phyloP scores from a whole-genome alignment of 2,113 vertebrate genomes.

The Dromiciops gliroides region DNA sequence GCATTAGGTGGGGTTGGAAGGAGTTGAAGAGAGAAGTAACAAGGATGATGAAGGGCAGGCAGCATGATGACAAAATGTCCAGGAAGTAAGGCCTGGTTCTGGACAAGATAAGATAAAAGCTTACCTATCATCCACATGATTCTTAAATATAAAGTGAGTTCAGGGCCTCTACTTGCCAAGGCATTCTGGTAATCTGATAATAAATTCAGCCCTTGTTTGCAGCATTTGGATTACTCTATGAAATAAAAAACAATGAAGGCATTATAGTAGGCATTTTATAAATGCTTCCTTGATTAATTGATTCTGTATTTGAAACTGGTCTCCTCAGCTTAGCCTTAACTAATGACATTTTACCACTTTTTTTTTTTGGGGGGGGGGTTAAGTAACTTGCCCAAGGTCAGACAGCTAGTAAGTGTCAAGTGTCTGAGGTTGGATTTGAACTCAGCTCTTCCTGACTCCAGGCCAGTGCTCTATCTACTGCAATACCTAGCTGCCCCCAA shows the following conservation, averaged over 20 bases:
- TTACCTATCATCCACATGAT: neutral
- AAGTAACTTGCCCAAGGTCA: too few relatives aligned
- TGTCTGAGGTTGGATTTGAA: too few relatives aligned
- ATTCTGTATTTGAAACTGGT: neutral
- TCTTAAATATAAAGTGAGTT: neutral
- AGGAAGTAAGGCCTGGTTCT: neutral
- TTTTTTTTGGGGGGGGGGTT: too few relatives aligned
- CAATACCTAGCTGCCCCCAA: too few relatives aligned
- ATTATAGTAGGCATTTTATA: neutral
- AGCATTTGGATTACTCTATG: conserved; percentile 16
- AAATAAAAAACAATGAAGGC: conserved; percentile 3
- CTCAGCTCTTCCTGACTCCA: too few relatives aligned
- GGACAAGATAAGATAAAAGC: neutral
- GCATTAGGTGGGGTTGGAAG: neutral
- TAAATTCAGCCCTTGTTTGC: too few relatives aligned
- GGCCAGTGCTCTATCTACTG: too few relatives aligned
- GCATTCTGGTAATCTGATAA: neutral
- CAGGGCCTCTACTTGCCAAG: neutral
- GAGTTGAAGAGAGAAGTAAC: neutral
- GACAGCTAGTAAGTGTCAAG: too few relatives aligned
- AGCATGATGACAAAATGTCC: neutral
- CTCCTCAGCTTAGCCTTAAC: neutral
- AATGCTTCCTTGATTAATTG: neutral
- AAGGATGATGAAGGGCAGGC: neutral
- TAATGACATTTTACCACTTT: conserved; percentile 36